Percentiles rank a stretch among this genome's conserved stretches.
These are phyloP conservation scores for Sylvicola cinctus DNA, from an alignment of 2,888 invertebrate genomes.

Conservation along the genomic window DNA sequence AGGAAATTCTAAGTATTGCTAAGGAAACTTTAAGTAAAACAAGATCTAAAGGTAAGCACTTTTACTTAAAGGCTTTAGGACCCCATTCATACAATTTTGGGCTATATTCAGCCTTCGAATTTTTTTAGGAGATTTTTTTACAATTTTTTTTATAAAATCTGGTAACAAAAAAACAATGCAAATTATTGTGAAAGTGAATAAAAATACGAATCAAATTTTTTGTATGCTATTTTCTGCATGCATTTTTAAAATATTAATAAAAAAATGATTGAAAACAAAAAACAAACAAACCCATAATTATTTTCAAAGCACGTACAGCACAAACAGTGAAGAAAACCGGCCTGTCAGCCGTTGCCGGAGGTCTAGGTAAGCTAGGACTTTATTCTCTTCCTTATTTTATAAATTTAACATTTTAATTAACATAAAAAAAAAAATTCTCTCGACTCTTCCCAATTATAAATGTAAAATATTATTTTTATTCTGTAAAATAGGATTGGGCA, in stretches of 20 bases:
- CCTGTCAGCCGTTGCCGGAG: constrained; percentile 75
- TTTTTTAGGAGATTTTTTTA: neutral
- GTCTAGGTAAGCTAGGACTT: constrained; percentile 88
- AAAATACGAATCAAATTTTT: no score
- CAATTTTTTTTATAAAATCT: neutral
- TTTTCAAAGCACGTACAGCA: constrained; percentile 22
- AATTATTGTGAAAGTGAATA: no score
- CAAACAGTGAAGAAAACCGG: constrained; percentile 56
- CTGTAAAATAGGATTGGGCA: constrained; percentile 53
- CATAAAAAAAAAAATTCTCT: constrained; percentile 2
- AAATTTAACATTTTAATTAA: no score
- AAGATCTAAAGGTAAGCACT: constrained; percentile 64
- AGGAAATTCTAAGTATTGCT: constrained; percentile 67
- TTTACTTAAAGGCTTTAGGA: no score
- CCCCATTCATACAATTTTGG: no score
- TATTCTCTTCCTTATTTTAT: no score
- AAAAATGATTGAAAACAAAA: constrained; percentile 3
- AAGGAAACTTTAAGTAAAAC: constrained; percentile 67
- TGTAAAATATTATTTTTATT: constrained; percentile 1
- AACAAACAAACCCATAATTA: constrained; percentile 4
- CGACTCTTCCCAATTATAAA: no score
- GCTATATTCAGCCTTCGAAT: neutral
- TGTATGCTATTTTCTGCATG: neutral
- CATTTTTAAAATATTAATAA: neutral
- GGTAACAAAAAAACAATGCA: neutral